Evolutionary conservation across 2,888 invertebrate genomes (phyloP).

Genomic region (Pristionchus fissidentatus): DNA sequence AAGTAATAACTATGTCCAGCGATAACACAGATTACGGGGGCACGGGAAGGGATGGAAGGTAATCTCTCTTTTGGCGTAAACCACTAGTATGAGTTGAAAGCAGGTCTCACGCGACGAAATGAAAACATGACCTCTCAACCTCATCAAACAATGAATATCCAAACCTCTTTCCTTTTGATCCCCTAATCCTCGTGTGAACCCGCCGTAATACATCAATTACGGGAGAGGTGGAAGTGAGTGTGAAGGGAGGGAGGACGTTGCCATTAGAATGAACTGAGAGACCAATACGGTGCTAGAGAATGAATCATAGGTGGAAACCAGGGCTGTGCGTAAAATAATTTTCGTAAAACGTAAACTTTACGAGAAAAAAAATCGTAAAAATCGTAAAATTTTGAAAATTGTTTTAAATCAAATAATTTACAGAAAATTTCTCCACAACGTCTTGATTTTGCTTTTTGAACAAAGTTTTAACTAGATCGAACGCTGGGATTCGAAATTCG

Average conservation of each 20-base stretch:
- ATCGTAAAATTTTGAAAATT: no score
- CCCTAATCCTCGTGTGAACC: constrained; percentile 46
- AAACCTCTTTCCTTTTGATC: neutral
- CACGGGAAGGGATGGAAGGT: neutral
- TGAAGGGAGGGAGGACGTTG: neutral
- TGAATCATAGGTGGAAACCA: no score
- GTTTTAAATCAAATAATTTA: no score
- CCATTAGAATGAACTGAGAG: no score
- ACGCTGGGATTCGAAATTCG: no score
- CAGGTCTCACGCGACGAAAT: neutral
- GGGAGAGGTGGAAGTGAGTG: constrained; percentile 29
- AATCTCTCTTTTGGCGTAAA: neutral
- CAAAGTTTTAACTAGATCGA: no score
- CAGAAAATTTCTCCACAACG: no score
- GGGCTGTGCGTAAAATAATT: no score
- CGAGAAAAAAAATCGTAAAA: no score
- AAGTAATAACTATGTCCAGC: neutral
- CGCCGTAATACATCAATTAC: constrained; percentile 36
- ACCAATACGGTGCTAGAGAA: no score
- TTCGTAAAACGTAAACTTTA: no score
- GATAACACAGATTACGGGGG: neutral
- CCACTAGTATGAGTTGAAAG: neutral
- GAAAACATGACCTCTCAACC: constrained; percentile 12
- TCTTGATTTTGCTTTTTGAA: no score
- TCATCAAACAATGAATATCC: constrained; percentile 8